Conservation (phyloP, 2,888 invertebrate genomes). For the Drosophila affinis region DNA sequence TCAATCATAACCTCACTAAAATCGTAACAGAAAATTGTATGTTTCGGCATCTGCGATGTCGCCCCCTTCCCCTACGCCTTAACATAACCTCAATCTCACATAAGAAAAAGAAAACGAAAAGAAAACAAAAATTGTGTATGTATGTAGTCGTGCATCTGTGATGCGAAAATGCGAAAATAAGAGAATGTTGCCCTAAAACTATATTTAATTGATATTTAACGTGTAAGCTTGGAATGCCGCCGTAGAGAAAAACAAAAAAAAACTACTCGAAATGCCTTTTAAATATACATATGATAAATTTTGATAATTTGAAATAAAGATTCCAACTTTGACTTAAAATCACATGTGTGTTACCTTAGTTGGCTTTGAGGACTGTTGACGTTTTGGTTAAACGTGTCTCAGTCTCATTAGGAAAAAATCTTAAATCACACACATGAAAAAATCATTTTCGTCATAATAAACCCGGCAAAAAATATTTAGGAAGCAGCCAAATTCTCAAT, state of each 20-base stretch:
- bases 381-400: not conserved
- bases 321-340: not conserved
- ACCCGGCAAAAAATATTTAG: not conserved
- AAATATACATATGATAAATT: not conserved
- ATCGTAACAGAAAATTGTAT: not conserved
- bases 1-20: not conserved
- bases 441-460: conserved; percentile 4
- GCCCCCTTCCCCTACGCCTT: not conserved
- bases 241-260: not conserved
- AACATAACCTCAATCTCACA: not conserved
- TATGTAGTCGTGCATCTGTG: not conserved
- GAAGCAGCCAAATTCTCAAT: not conserved
- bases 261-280: conserved; percentile 1
- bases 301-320: not conserved
- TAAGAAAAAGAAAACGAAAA: not conserved
- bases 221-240: conserved; percentile 1
- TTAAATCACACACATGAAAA: not conserved
- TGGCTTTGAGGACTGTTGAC: not conserved
- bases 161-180: not conserved
- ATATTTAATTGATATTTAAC: not conserved
- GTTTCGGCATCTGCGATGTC: not conserved
- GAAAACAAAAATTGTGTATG: not conserved
- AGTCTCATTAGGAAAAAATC: not conserved
- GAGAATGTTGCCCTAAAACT: not conserved
- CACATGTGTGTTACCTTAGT: not conserved